Evolutionary conservation across 2,113 vertebrate genomes (phyloP).

Genomic region (Catharus minimus): DNA sequence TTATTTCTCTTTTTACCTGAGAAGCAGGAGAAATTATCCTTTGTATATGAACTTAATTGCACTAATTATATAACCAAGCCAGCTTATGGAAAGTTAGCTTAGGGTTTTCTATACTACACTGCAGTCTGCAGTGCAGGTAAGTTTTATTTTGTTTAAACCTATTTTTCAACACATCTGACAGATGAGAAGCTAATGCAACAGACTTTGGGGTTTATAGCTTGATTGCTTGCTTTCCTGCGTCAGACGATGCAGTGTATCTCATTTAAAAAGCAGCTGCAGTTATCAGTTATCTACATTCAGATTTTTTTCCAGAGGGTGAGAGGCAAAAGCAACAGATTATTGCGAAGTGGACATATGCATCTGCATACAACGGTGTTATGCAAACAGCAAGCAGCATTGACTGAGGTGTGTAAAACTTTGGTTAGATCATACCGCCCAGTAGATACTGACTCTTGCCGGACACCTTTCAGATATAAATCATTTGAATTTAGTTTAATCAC

Average conservation of each 20-base stretch:
- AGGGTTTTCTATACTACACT: background rate
- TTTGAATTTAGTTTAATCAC: constrained; percentile 81
- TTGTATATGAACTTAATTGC: background rate
- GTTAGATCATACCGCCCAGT: constrained; percentile 92
- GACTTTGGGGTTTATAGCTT: constrained; percentile 13
- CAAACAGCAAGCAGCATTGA: constrained; percentile 87
- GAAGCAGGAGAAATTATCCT: background rate
- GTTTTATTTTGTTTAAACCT: background rate
- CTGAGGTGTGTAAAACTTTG: constrained; percentile 81
- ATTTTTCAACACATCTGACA: background rate
- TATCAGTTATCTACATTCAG: constrained; percentile 60
- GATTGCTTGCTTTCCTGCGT: constrained; percentile 51
- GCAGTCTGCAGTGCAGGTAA: constrained; percentile 11
- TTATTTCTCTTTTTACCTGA: background rate
- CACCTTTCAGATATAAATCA: constrained; percentile 98
- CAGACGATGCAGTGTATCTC: constrained; percentile 70
- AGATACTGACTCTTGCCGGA: constrained; percentile 94
- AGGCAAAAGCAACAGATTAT: constrained; percentile 77
- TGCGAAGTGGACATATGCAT: constrained; percentile 64
- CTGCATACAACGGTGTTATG: constrained; percentile 72
- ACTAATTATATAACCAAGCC: background rate
- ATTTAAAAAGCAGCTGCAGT: constrained; percentile 64
- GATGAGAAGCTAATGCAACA: constrained; percentile 19
- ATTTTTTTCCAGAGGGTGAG: constrained; percentile 69
- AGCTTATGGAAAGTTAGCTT: background rate